Evolutionary conservation across 2,113 vertebrate genomes (phyloP).

Genomic region (Vimba vimba): DNA sequence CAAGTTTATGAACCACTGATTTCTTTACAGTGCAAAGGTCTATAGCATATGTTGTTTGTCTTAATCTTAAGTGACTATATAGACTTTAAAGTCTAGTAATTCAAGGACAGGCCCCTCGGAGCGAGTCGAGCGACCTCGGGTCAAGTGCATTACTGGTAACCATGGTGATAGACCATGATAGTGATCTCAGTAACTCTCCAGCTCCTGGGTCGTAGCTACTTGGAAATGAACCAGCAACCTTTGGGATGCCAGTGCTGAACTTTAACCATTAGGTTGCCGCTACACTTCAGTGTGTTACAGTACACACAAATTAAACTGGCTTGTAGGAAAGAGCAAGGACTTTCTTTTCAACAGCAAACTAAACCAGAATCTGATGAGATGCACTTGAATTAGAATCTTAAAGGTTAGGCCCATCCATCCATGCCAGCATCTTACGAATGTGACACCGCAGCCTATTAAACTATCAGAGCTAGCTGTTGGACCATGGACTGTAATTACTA

Average conservation of each 20-base stretch:
- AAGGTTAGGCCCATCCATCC: constrained; percentile 60
- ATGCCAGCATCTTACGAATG: constrained; percentile 48
- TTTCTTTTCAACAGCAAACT: constrained; percentile 46
- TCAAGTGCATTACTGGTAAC: constrained; percentile 31
- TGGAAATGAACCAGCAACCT: constrained; percentile 19
- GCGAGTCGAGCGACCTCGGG: neutral
- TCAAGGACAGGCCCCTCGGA: neutral
- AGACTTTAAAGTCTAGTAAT: neutral
- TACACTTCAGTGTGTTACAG: neutral
- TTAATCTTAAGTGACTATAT: constrained; percentile 11
- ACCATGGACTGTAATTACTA: constrained; percentile 50
- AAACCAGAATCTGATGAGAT: constrained; percentile 49
- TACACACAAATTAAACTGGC: constrained; percentile 15
- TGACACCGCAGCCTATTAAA: constrained; percentile 51
- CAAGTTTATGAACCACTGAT: neutral
- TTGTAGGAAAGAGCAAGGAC: neutral
- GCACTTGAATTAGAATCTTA: constrained; percentile 56
- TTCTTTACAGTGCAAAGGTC: neutral
- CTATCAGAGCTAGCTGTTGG: constrained; percentile 46
- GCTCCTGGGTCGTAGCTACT: neutral
- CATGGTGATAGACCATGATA: constrained; percentile 16
- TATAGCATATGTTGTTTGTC: neutral
- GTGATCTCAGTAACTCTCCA: neutral
- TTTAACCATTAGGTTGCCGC: neutral
- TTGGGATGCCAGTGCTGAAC: constrained; percentile 5